Percentiles rank a stretch among this genome's conserved stretches.
phyloP scores from a whole-genome alignment of 2,113 vertebrate species.

The Monarcha castaneiventris region DNA sequence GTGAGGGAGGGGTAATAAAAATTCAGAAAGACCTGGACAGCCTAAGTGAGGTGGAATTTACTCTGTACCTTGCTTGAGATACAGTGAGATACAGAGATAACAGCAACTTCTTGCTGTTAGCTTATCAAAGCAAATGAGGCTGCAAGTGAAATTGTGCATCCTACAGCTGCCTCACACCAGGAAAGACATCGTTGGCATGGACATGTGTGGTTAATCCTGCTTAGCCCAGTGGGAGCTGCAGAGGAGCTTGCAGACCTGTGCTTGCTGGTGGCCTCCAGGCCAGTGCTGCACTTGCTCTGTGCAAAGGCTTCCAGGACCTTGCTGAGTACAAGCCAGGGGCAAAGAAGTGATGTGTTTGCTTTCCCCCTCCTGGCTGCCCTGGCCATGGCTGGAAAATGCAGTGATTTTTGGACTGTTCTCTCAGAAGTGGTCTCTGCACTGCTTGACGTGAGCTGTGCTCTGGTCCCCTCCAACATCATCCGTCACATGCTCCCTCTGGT shows the following conservation, averaged over 20 bases:
- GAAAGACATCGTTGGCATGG: accelerated
- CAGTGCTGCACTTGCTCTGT: neutral
- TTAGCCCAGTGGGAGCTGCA: neutral
- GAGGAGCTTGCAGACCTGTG: neutral
- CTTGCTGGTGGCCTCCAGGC: neutral
- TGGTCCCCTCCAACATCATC: neutral
- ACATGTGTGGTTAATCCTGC: accelerated
- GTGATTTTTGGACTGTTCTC: neutral
- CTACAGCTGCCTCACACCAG: neutral
- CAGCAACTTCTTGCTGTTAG: neutral
- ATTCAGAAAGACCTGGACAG: neutral
- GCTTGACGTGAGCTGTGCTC: accelerated
- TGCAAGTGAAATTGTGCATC: accelerated
- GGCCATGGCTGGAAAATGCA: neutral
- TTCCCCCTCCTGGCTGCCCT: neutral
- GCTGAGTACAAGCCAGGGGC: neutral
- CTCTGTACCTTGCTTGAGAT: neutral
- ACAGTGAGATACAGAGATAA: too few species aligned
- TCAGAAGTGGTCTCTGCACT: neutral
- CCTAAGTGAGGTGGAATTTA: neutral
- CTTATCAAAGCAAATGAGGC: neutral
- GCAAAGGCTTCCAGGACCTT: neutral
- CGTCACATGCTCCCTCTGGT: accelerated
- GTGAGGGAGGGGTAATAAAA: neutral
- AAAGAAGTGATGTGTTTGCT: neutral